Conservation (phyloP, 2,113 vertebrate genomes). For the Equus przewalskii region DNA sequence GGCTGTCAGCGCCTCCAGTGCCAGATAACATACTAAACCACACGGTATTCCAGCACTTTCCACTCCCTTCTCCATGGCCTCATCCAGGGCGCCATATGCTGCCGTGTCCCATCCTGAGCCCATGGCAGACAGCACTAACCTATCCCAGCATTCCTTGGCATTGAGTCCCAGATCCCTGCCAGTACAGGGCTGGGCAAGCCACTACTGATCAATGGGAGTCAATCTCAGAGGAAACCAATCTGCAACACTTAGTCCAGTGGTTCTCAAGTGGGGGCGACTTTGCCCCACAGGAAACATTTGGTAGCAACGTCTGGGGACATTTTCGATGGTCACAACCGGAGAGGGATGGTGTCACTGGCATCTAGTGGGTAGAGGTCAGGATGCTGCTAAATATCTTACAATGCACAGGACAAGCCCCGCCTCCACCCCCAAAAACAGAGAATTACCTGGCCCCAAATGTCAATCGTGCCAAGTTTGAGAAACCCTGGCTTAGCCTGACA, state of each 20-base stretch:
- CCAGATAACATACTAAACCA: not conserved
- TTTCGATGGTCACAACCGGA: not conserved
- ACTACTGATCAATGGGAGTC: fast-evolving
- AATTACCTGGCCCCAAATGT: not conserved
- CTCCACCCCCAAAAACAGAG: not conserved
- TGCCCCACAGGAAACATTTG: not conserved
- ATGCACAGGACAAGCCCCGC: not conserved
- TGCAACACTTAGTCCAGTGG: not conserved
- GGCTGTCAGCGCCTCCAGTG: not conserved
- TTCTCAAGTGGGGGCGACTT: not conserved
- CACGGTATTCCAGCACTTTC: not conserved
- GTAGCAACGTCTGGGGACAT: not conserved
- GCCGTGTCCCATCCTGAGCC: not conserved
- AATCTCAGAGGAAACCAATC: not conserved
- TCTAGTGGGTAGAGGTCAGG: not conserved
- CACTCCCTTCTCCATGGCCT: not conserved
- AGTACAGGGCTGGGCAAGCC: not conserved
- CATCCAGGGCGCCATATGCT: not conserved
- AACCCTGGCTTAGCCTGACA: not conserved
- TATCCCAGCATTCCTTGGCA: slow-evolving; percentile 23
- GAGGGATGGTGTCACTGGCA: not conserved
- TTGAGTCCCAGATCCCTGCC: not conserved
- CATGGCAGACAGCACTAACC: not conserved
- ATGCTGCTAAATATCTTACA: not conserved
- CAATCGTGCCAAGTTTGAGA: not conserved